These are phyloP conservation scores for Cephalopterus ornatus DNA, from an alignment of 2,113 vertebrate species.

Conservation along the genomic window DNA sequence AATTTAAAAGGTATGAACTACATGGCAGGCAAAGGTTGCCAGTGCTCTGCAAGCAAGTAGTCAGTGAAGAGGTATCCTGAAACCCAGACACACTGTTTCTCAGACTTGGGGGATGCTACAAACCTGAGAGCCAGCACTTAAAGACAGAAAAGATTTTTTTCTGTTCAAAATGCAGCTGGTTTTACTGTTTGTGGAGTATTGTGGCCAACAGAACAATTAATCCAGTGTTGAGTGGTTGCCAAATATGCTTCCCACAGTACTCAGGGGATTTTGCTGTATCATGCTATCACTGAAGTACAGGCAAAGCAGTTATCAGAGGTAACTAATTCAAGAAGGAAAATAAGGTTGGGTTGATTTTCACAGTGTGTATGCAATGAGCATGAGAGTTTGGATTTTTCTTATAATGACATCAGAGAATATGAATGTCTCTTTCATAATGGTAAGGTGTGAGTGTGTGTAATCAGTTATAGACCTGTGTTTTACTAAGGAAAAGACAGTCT, in stretches of 20 bases:
- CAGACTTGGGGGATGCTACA: background rate
- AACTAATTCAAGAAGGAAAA: background rate
- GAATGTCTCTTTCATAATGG: background rate
- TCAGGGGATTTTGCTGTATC: background rate
- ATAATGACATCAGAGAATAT: background rate
- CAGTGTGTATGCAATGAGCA: background rate
- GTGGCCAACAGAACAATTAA: background rate
- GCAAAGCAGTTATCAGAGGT: background rate
- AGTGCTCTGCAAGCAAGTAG: background rate
- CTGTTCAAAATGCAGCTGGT: background rate
- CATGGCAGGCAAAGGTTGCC: background rate
- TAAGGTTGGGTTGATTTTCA: background rate
- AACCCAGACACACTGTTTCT: background rate
- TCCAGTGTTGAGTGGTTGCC: background rate
- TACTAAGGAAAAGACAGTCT: background rate
- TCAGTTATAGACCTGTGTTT: background rate
- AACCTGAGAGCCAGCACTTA: background rate
- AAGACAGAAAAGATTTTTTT: background rate
- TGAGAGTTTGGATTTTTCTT: background rate
- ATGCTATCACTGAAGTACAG: background rate
- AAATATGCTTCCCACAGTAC: background rate
- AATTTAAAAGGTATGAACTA: background rate
- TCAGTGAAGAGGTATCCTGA: background rate
- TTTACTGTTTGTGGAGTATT: background rate
- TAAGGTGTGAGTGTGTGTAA: accelerated